Evolutionary conservation across 2,113 vertebrate genomes (phyloP), one percentile per base, ranked within the genome.

Genomic region (Bufo gargarizans): DNA sequence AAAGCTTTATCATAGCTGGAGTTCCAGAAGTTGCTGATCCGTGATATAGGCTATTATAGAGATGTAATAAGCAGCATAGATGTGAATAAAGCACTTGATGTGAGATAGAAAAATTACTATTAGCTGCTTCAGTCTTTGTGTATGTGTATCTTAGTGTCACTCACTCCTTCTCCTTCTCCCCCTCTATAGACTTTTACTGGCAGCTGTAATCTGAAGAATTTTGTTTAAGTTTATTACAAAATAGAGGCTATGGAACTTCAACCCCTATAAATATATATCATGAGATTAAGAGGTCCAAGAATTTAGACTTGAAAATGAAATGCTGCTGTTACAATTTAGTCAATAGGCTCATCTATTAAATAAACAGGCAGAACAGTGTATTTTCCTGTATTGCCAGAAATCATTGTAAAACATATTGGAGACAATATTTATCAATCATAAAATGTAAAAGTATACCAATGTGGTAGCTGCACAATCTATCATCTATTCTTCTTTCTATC

Each of bases 401-500:
- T 49, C 1, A 2, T 1, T 8, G 72, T 50, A 50, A 43, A 4
- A 50, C 17, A 50, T 50, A 20, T 4, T 76, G 43, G 9, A 76
- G 19, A 6, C 20, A 76, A 76, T 49, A 49, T 76, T 76, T 50
- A 49, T 76, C 72, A 50, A 8, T 76, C 47, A 16, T 50, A 55
- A 55, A 78, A 78, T 78, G 1, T 22, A 2, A 78, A 78, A 77
- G n/a, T 74, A 49, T n/a, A 77, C 17, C 74, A 78, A 14, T 14
- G 77, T 13, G 77, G 50, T 50, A 78, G 77, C 50, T 78, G 77
- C 20, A 78, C 47, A 45, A 82, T 61, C 43, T 20, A 82, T 17
- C n/a, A 63, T 59, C 43, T 61, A 63, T 82, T 82, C n/a, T 20
- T 49, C 33, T 59, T 63, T 45, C 79, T 63, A 47, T 82, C 79